Evolutionary conservation across 2,797 vertebrate species (phyloP).

Genomic region (Acridotheres tristis): DNA sequence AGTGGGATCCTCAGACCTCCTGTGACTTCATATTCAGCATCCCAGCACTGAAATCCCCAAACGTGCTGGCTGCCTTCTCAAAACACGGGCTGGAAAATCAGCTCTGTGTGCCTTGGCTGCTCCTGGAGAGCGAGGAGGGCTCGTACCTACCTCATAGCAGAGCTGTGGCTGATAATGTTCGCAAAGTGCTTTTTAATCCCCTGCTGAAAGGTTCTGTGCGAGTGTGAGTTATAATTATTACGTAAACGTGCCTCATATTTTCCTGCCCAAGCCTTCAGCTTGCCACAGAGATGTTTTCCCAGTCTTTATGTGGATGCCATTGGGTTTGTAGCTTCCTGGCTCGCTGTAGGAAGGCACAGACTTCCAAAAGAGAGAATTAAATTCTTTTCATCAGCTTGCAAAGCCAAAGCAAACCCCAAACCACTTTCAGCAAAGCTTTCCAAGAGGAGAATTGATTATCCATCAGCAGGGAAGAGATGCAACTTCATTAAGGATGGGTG

Average conservation of each 20-base stretch:
- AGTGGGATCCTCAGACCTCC: not conserved
- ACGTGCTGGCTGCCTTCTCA: not conserved
- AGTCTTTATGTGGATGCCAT: constrained; percentile 51
- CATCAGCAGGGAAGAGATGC: not conserved
- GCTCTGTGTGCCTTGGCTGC: not conserved
- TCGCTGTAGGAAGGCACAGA: not conserved
- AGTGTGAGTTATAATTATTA: constrained; percentile 66
- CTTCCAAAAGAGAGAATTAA: constrained; percentile 10
- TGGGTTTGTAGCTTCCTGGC: constrained; percentile 56
- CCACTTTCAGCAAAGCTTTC: not conserved
- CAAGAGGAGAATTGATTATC: not conserved
- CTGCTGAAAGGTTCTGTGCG: constrained; percentile 45
- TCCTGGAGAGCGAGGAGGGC: not conserved
- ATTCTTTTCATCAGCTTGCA: not conserved
- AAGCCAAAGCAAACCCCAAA: constrained; percentile 44
- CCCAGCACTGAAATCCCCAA: rapidly evolving
- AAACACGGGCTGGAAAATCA: not conserved
- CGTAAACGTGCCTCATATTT: constrained; percentile 52
- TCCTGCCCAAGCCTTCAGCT: constrained; percentile 32
- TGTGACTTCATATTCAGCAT: not conserved
- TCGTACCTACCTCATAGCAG: constrained; percentile 41
- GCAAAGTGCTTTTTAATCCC: constrained; percentile 67
- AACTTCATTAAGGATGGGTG: not conserved
- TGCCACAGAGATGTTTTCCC: constrained; percentile 43
- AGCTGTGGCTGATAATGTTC: constrained; percentile 32